Percentiles rank a stretch among this genome's conserved stretches.
phyloP scores from a whole-genome alignment of 2,888 invertebrate genomes.

The Linnaemya vulpina region DNA sequence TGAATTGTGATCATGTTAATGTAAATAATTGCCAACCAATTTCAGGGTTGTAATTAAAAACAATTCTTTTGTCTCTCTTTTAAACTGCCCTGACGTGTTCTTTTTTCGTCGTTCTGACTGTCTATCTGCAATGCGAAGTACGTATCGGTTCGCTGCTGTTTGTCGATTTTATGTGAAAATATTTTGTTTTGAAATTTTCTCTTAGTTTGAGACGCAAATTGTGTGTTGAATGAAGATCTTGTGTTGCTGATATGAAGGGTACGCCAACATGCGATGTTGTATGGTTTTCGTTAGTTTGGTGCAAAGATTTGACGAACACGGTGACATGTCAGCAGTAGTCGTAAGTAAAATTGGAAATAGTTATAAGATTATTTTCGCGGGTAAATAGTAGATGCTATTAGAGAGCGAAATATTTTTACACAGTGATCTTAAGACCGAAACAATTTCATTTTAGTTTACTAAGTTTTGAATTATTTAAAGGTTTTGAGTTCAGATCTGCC shows the following conservation, averaged over 20 bases:
- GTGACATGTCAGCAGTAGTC: conserved; percentile 48
- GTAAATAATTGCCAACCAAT: conserved; percentile 81
- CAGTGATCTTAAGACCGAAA: background rate
- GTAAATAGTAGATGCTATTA: background rate
- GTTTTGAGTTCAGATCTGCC: too few species aligned
- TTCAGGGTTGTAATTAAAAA: conserved; percentile 79
- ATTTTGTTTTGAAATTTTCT: conserved; percentile 3
- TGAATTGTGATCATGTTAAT: conserved; percentile 83
- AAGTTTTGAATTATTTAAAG: too few species aligned
- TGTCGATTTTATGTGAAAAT: conserved; percentile 40
- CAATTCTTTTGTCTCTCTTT: conserved; percentile 18
- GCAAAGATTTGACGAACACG: conserved; percentile 43
- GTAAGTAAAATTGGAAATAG: background rate
- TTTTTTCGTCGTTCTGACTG: background rate
- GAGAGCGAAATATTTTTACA: background rate
- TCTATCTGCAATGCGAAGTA: conserved; percentile 25
- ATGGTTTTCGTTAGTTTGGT: background rate
- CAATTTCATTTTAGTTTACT: too few species aligned
- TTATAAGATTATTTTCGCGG: background rate
- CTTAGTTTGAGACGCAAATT: conserved; percentile 13
- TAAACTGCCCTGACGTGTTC: background rate
- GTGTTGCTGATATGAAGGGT: conserved; percentile 59
- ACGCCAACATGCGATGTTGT: conserved; percentile 53
- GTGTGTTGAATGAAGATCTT: conserved; percentile 46
- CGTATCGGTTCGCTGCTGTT: background rate